Percentiles rank a stretch among this genome's conserved stretches.
Conservation (phyloP, 1,140 invertebrate genomes). For the Drosophila orena region DNA sequence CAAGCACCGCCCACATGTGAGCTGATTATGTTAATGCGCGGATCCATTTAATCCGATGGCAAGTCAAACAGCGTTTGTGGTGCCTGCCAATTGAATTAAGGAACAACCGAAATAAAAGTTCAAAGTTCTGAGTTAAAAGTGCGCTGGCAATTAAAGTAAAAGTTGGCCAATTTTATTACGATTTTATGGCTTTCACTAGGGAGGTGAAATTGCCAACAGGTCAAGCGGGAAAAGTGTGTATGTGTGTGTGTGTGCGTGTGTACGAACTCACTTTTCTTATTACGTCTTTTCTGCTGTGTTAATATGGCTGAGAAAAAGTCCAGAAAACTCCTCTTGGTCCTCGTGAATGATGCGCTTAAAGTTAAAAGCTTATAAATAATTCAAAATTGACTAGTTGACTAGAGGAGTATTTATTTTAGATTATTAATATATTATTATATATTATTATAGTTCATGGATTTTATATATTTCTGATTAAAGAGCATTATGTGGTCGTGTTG, state of each 20-base stretch:
- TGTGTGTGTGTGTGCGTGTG: neutral
- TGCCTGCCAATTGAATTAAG: slow-evolving; percentile 67
- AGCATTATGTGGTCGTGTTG: slow-evolving; percentile 1
- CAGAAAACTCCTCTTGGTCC: neutral
- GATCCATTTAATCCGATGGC: slow-evolving; percentile 63
- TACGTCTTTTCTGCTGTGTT: slow-evolving; percentile 1
- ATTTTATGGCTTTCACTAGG: slow-evolving; percentile 66
- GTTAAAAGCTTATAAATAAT: neutral
- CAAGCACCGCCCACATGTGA: slow-evolving; percentile 44
- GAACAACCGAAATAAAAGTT: slow-evolving; percentile 13
- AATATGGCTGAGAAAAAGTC: neutral
- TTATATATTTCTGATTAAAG: neutral
- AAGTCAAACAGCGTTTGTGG: slow-evolving; percentile 67
- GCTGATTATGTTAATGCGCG: slow-evolving; percentile 78
- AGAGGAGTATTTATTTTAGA: neutral
- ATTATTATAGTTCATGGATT: too few species aligned
- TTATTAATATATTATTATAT: too few species aligned
- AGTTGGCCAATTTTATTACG: slow-evolving; percentile 68
- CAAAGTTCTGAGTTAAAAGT: slow-evolving; percentile 50
- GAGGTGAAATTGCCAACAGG: slow-evolving; percentile 45
- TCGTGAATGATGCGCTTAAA: neutral
- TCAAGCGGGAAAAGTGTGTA: slow-evolving; percentile 18
- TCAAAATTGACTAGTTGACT: neutral
- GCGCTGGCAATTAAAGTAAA: slow-evolving; percentile 71
- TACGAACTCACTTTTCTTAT: slow-evolving; percentile 13